Evolutionary conservation across 2,113 vertebrate genomes (phyloP).

Genomic region (Damaliscus lunatus): DNA sequence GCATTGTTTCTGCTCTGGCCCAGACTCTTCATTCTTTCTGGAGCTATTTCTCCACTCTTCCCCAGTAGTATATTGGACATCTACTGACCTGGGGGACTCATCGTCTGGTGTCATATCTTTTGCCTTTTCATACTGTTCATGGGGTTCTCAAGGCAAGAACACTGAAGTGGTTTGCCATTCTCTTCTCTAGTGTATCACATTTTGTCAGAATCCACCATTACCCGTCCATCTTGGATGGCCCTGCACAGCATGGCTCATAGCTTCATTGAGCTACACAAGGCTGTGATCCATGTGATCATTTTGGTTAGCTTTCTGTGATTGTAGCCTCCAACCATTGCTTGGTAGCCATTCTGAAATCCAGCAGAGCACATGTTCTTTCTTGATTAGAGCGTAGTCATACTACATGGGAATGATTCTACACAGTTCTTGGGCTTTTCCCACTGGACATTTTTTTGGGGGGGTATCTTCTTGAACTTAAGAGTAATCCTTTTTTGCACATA

Average conservation of each 20-base stretch:
- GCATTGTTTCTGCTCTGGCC: not conserved
- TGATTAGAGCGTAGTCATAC: not conserved
- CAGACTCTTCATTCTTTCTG: not conserved
- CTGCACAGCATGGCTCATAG: not conserved
- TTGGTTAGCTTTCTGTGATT: not conserved
- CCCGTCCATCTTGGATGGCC: not conserved
- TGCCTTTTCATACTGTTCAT: not conserved
- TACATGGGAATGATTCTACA: not conserved
- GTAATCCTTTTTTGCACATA: not conserved
- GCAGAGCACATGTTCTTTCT: not conserved
- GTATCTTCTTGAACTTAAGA: not conserved
- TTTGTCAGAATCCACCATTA: not conserved
- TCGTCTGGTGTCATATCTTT: not conserved
- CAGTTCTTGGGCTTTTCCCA: not conserved
- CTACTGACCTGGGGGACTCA: not conserved
- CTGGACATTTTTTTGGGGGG: not conserved
- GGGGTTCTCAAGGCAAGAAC: not conserved
- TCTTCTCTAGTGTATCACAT: not conserved
- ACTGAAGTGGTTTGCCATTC: not conserved
- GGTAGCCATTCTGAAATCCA: not conserved
- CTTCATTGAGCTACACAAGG: not conserved
- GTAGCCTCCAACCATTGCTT: not conserved
- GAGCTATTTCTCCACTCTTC: not conserved
- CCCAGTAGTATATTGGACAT: not conserved
- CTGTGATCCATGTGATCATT: not conserved